Evolutionary conservation across 2,113 vertebrate species (phyloP), one percentile per base, ranked within the genome.

Genomic region (Cephalopholis sonnerati): DNA sequence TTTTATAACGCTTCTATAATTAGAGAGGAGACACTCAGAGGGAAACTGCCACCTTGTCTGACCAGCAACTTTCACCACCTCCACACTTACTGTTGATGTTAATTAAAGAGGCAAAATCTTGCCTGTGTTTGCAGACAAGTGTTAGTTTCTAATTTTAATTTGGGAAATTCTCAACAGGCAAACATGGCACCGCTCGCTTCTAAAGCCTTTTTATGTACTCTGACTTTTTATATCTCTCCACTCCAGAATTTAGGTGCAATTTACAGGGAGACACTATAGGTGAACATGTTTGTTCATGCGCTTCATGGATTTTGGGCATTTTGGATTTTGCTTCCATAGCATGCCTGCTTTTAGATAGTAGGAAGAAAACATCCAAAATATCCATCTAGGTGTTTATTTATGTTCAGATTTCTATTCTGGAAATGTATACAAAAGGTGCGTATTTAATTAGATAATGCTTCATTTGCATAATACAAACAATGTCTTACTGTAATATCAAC

Each of bases 1-100:
- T 69, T 78, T 70, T 70, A 32, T 44, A 22, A 80, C 2, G 3
- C 53, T 59, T 69, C 41, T 58, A 36, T 67, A 73, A 77, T 74
- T 72, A 24, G 55, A 75, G 68, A 13, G 22, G 67, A 69, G 75
- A 90, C 12, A 1, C 76, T 76, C n/a, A 58, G 48, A 50, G 25
- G 29, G 32, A 29, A 65, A 71, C 15, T 78, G 32, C 61, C 58
- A 67, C 24, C 50, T 64, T 16, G 7, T 17, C 25, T 48, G 39
- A 82, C 18, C 53, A 22, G 46, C 44, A 83, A 64, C 61, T 51
- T 77, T 68, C 20, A 75, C 58, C 55, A 11, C 54, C 54, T 74
- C 67, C 53, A 58, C 32, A 51, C 36, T 65, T 51, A 3, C 50
- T 39, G 50, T 41, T 63, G 50, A 73, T 68, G 73, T 55, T 82